phyloP scores from a whole-genome alignment of 2,113 vertebrate species.

The Centrocercus urophasianus region DNA sequence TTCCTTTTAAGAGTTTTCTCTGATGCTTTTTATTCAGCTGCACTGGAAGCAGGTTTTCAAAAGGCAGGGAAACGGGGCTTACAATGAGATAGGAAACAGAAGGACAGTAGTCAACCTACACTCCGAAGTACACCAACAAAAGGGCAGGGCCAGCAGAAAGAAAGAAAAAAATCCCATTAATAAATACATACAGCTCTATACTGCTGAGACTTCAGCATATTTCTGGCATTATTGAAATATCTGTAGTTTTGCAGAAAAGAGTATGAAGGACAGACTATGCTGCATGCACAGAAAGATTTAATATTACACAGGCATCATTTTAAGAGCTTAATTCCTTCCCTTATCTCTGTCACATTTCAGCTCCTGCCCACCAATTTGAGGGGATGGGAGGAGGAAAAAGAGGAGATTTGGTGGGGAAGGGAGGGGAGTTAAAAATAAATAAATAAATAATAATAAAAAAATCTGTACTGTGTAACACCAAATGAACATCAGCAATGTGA shows the following conservation, averaged over 20 bases:
- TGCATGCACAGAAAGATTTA: not conserved
- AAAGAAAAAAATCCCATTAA: not conserved
- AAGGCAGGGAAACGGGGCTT: not conserved
- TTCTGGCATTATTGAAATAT: not conserved
- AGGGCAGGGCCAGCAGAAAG: not conserved
- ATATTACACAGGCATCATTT: not conserved
- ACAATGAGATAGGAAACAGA: not conserved
- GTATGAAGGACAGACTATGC: rapidly evolving
- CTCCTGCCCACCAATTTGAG: not conserved
- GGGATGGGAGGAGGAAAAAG: not conserved
- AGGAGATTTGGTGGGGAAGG: too few relatives aligned
- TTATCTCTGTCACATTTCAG: not conserved
- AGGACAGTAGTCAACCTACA: not conserved
- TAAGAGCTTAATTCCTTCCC: not conserved
- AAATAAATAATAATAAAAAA: not conserved
- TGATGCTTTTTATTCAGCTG: slow-evolving; percentile 13
- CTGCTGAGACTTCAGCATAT: not conserved
- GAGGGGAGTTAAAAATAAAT: too few relatives aligned
- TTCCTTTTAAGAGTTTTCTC: not conserved
- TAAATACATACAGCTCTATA: not conserved
- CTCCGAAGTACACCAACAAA: not conserved
- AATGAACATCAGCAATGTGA: not conserved
- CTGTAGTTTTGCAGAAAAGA: not conserved
- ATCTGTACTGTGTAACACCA: not conserved
- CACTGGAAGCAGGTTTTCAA: slow-evolving; percentile 33